A percentile compares a stretch with the other conserved stretches of the same genome.
Conservation (phyloP, 2,797 vertebrate genomes). For the Dermochelys coriacea region DNA sequence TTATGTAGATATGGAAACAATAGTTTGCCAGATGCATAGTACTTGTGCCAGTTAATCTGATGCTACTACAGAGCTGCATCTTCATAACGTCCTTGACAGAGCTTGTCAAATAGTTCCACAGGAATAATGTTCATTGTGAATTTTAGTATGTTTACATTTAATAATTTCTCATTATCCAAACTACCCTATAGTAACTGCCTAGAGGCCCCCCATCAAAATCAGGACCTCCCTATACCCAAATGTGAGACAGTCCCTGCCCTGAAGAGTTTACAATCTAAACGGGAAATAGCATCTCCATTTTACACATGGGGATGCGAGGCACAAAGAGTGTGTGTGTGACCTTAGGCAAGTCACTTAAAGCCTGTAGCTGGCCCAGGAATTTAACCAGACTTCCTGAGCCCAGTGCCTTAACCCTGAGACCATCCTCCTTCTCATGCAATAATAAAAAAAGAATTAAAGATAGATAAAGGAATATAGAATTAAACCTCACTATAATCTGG, state of each 20-base stretch:
- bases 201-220: not conserved
- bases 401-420: not conserved
- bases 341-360: conserved; percentile 37
- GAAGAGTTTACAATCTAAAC: conserved; percentile 55
- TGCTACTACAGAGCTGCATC: not conserved
- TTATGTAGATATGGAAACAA: not conserved
- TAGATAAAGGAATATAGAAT: not conserved
- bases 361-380: conserved; percentile 26
- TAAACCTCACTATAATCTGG: not conserved
- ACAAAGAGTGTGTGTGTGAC: not conserved
- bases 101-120: not conserved
- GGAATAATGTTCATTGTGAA: not conserved
- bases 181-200: not conserved
- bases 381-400: not conserved
- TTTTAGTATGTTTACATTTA: not conserved
- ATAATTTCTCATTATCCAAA: not conserved
- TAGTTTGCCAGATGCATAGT: not conserved
- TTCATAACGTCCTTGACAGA: not conserved
- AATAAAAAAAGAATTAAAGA: not conserved
- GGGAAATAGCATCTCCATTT: conserved; percentile 48
- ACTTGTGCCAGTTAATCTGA: not conserved
- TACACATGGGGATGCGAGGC: conserved; percentile 11
- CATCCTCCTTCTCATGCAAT: not conserved
- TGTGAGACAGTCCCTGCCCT: conserved; percentile 51
- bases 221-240: not conserved